Evolutionary conservation across 2,888 invertebrate genomes (phyloP).

Genomic region (Drosophila peninsularis): DNA sequence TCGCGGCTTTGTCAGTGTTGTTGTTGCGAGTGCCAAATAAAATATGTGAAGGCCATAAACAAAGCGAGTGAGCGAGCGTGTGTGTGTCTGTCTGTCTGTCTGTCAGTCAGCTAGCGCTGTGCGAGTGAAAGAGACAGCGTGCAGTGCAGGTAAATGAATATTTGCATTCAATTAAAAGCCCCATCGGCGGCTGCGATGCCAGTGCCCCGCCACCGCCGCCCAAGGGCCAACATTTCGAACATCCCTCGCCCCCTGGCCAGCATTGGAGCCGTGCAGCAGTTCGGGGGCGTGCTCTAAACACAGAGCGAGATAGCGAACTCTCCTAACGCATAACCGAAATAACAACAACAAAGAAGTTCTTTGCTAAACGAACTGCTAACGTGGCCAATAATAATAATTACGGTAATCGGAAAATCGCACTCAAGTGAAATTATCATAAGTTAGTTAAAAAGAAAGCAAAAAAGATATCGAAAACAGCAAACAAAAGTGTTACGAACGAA

Average conservation of each 20-base stretch:
- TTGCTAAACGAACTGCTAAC: conserved; percentile 65
- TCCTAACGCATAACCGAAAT: conserved; percentile 47
- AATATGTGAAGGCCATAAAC: conserved; percentile 47
- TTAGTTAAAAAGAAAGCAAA: not conserved
- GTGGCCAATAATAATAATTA: conserved; percentile 68
- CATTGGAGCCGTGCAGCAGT: conserved; percentile 19
- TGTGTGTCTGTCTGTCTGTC: not conserved
- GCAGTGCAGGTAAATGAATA: conserved; percentile 58
- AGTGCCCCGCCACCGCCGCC: conserved; percentile 27
- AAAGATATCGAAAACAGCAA: conserved; percentile 1
- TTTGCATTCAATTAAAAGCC: conserved; percentile 66
- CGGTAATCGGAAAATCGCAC: conserved; percentile 37
- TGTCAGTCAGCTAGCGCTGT: not conserved
- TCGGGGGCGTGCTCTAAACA: conserved; percentile 23
- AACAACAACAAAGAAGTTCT: conserved; percentile 12
- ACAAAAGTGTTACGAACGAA: conserved; percentile 10
- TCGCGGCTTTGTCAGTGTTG: conserved; percentile 26
- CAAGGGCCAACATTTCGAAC: conserved; percentile 47
- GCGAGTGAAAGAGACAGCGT: conserved; percentile 12
- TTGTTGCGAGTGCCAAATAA: conserved; percentile 35
- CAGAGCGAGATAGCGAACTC: conserved; percentile 19
- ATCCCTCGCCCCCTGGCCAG: conserved; percentile 29
- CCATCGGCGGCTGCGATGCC: conserved; percentile 70
- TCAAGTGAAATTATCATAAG: conserved; percentile 30
- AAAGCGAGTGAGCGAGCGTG: conserved; percentile 6